A percentile compares a stretch with the other conserved stretches of the same genome.
These are phyloP conservation scores for Nomada ruficornis DNA, from an alignment of 2,888 invertebrate genomes.

Conservation along the genomic window DNA sequence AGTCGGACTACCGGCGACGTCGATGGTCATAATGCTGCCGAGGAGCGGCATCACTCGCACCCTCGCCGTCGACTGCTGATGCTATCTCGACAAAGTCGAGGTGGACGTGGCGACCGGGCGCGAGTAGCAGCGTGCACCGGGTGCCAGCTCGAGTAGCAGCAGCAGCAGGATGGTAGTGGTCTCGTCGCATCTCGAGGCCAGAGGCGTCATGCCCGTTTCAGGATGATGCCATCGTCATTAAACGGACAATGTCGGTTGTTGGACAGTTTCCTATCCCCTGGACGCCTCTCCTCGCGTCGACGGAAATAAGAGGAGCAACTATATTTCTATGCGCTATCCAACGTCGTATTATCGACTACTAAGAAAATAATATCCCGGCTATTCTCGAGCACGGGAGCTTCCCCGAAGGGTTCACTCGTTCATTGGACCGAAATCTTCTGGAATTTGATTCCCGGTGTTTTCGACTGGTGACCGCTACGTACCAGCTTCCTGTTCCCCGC, in stretches of 20 bases:
- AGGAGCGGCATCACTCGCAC: conserved; percentile 81
- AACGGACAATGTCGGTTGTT: conserved; percentile 41
- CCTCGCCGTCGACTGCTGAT: conserved; percentile 78
- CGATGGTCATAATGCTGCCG: conserved; percentile 79
- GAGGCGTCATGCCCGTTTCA: conserved; percentile 79
- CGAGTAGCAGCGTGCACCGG: conserved; percentile 67
- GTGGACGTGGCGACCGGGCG: conserved; percentile 57
- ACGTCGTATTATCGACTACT: background rate
- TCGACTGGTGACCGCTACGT: background rate
- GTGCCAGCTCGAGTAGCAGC: conserved; percentile 73
- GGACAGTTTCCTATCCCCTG: background rate
- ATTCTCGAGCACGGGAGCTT: background rate
- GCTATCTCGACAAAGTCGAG: conserved; percentile 74
- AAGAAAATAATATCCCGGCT: too few relatives aligned
- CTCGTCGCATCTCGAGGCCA: conserved; percentile 80
- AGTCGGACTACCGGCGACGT: conserved; percentile 80
- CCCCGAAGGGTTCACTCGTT: background rate
- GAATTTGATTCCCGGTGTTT: conserved; percentile 53
- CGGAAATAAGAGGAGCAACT: background rate
- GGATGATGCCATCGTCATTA: conserved; percentile 71
- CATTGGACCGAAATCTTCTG: conserved; percentile 58
- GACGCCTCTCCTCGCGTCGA: background rate
- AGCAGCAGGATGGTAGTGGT: conserved; percentile 75
- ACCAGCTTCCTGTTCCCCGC: conserved; percentile 7
- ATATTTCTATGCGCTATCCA: background rate